phyloP scores from a whole-genome alignment of 2,113 vertebrate genomes.

The Lamprologus speciosus region DNA sequence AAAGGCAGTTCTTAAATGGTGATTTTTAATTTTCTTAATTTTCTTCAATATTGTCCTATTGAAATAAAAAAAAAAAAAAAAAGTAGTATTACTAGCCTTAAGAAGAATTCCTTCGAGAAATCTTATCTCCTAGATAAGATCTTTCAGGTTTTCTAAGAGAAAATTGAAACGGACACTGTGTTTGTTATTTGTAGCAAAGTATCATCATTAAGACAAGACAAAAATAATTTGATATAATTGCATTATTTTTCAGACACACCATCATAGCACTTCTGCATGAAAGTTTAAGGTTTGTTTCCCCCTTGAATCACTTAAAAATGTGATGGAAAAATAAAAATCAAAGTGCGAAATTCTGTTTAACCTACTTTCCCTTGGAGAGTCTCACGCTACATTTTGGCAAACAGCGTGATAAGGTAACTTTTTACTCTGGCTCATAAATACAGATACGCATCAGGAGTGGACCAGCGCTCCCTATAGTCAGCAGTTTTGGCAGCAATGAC shows the following conservation, averaged over 20 bases:
- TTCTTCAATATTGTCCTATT: neutral
- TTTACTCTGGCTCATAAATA: neutral
- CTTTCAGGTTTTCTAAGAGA: neutral
- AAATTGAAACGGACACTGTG: neutral
- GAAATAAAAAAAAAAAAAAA: neutral
- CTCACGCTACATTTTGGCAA: constrained; percentile 5
- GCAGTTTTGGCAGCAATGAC: neutral
- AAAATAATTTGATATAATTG: neutral
- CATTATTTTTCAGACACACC: neutral
- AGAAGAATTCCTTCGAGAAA: neutral
- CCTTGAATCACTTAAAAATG: neutral
- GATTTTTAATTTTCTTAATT: neutral
- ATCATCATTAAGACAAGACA: neutral
- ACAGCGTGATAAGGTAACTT: constrained; percentile 1
- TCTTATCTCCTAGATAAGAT: neutral
- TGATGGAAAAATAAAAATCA: neutral
- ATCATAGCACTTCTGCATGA: neutral
- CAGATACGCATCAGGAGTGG: constrained; percentile 8
- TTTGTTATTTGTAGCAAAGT: neutral
- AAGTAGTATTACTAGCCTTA: neutral
- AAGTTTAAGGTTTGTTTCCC: neutral
- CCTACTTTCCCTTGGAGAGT: neutral
- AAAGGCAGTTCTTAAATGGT: neutral
- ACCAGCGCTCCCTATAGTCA: neutral
- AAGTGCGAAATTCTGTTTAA: neutral